Evolutionary conservation across 2,797 vertebrate genomes (phyloP).

Genomic region (Pipistrellus pipistrellus): DNA sequence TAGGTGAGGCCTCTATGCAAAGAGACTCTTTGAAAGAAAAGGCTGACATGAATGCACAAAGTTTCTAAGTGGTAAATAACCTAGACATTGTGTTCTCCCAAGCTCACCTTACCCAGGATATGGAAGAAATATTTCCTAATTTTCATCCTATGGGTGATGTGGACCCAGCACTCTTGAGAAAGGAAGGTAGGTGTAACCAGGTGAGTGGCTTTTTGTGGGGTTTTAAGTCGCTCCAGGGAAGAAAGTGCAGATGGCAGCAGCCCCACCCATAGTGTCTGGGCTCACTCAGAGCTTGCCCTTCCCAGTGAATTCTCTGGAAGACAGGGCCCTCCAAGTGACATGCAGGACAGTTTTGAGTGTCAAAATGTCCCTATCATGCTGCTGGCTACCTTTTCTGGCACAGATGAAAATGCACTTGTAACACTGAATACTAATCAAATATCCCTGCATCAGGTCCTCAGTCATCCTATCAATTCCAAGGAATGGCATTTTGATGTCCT

Average conservation of each 20-base stretch:
- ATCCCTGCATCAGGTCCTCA: neutral
- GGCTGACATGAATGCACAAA: neutral
- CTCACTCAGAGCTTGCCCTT: neutral
- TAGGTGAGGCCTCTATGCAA: neutral
- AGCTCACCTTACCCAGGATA: neutral
- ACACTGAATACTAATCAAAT: neutral
- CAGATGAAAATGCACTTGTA: neutral
- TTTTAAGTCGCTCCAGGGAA: constrained; percentile 47
- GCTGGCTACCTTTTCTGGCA: neutral
- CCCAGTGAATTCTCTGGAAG: neutral
- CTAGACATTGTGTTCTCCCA: neutral
- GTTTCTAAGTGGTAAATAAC: constrained; percentile 24
- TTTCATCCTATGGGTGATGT: neutral
- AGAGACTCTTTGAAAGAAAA: neutral
- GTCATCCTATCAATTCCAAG: neutral
- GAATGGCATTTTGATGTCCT: neutral
- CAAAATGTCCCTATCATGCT: neutral
- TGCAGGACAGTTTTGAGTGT: neutral
- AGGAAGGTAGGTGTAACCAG: neutral
- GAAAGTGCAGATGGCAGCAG: neutral
- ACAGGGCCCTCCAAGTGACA: neutral
- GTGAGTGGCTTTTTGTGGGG: neutral
- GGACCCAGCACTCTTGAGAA: neutral
- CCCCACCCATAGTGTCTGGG: neutral
- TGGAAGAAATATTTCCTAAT: constrained; percentile 8